Evolutionary conservation across 92 coral and sea anemone genomes (phyloP).

Genomic region (Ricordea florida): DNA sequence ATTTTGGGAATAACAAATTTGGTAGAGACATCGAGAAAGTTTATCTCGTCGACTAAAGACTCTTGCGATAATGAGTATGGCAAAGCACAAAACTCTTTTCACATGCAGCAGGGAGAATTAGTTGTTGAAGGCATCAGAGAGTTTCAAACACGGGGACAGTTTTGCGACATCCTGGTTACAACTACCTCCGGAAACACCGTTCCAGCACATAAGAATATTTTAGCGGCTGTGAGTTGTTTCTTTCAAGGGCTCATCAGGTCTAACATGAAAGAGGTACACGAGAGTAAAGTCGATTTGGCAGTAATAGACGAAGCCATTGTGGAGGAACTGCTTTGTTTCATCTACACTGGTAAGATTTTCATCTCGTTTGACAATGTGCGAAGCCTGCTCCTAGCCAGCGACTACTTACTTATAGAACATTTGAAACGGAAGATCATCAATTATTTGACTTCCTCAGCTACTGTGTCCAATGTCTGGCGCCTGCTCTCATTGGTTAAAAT

Average conservation of each 20-base stretch:
- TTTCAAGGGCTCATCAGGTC: conserved; percentile 57
- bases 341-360: conserved; percentile 48
- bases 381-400: conserved; percentile 55
- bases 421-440: conserved; percentile 51
- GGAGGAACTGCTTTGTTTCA: conserved; percentile 36
- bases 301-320: conserved; percentile 46
- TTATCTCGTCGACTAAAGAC: conserved; percentile 2
- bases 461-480: conserved; percentile 37
- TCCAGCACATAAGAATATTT: conserved; percentile 53
- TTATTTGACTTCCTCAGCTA: conserved; percentile 34
- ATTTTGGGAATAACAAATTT: conserved; percentile 24
- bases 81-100: no score
- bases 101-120: no score
- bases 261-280: conserved; percentile 57
- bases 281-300: conserved; percentile 52
- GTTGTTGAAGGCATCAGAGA: no score
- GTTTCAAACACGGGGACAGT: conserved; percentile 17
- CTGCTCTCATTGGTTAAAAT: conserved; percentile 51
- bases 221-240: conserved; percentile 62
- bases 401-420: conserved; percentile 47
- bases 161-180: conserved; percentile 50
- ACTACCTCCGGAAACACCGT: conserved; percentile 30
- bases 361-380: conserved; percentile 36
- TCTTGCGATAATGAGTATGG: background rate
- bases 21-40: background rate